Percentiles rank a stretch among this genome's conserved stretches.
These are phyloP conservation scores for Apamea anceps DNA, from an alignment of 2,888 invertebrate species.

Conservation along the genomic window DNA sequence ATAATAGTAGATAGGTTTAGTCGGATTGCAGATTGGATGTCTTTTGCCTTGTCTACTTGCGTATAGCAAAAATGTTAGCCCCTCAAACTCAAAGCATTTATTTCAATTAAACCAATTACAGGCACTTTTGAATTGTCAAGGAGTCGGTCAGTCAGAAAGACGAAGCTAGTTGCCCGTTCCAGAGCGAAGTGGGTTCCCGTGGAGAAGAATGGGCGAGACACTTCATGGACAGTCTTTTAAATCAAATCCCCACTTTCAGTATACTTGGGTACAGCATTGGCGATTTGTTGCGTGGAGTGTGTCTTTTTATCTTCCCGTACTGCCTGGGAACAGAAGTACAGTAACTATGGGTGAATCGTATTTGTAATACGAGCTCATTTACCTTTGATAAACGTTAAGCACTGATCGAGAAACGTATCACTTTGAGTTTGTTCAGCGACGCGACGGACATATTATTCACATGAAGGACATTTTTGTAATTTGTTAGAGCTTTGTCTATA, in stretches of 20 bases:
- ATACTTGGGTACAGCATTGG: background rate
- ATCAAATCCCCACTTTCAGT: background rate
- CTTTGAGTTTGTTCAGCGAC: too few relatives aligned
- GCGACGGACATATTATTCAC: too few relatives aligned
- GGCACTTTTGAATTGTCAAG: background rate
- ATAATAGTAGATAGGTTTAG: too few relatives aligned
- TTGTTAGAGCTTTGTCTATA: too few relatives aligned
- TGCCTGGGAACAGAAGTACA: too few relatives aligned
- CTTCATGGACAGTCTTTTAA: background rate
- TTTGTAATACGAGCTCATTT: background rate
- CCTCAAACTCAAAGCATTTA: background rate
- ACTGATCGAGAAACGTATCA: too few relatives aligned
- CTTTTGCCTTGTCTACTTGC: background rate
- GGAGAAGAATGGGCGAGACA: background rate
- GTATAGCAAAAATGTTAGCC: background rate
- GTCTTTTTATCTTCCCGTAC: background rate
- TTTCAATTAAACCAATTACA: background rate
- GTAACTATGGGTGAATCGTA: background rate
- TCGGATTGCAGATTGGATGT: background rate
- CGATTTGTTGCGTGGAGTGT: background rate
- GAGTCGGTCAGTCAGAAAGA: background rate
- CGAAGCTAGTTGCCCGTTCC: background rate
- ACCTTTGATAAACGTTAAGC: too few relatives aligned
- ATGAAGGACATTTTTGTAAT: too few relatives aligned
- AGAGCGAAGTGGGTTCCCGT: background rate